Evolutionary conservation across 2,888 invertebrate species (phyloP).

Genomic region (Drosophila tripunctata): DNA sequence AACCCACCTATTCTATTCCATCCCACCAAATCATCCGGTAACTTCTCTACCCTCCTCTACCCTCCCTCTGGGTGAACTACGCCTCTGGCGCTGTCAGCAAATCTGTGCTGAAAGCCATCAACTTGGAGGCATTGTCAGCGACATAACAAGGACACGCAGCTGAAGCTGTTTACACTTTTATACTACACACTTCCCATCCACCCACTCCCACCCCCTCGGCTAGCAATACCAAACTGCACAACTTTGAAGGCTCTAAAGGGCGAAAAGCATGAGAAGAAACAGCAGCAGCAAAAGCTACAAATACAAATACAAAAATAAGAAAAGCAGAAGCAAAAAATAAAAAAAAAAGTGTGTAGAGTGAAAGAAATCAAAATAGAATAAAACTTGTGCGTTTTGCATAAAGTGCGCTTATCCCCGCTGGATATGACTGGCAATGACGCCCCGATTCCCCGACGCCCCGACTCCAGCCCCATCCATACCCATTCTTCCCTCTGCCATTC

Average conservation of each 20-base stretch:
- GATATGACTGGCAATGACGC: slow-evolving; percentile 75
- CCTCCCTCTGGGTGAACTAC: too few relatives aligned
- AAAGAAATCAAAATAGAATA: slow-evolving; percentile 66
- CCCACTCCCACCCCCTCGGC: background rate
- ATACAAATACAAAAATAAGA: too few relatives aligned
- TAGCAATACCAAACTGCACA: slow-evolving; percentile 3
- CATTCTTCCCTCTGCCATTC: background rate
- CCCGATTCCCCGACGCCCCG: slow-evolving; percentile 13
- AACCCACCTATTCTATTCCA: background rate
- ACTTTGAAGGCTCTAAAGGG: slow-evolving; percentile 10
- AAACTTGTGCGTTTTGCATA: slow-evolving; percentile 74
- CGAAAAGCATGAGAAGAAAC: background rate
- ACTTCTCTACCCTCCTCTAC: background rate
- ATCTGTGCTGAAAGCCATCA: slow-evolving; percentile 75
- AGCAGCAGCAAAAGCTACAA: background rate
- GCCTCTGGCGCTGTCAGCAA: slow-evolving; percentile 58
- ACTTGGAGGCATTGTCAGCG: slow-evolving; percentile 74
- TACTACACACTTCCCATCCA: background rate
- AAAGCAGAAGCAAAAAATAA: background rate
- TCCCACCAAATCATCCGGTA: background rate
- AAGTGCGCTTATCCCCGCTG: slow-evolving; percentile 77
- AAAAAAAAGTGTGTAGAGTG: slow-evolving; percentile 29
- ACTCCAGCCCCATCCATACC: background rate
- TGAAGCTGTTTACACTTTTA: slow-evolving; percentile 71
- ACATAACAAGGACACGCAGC: slow-evolving; percentile 73